phyloP scores from a whole-genome alignment of 2,888 invertebrate species.

The Cryptocheilus praepositus region DNA sequence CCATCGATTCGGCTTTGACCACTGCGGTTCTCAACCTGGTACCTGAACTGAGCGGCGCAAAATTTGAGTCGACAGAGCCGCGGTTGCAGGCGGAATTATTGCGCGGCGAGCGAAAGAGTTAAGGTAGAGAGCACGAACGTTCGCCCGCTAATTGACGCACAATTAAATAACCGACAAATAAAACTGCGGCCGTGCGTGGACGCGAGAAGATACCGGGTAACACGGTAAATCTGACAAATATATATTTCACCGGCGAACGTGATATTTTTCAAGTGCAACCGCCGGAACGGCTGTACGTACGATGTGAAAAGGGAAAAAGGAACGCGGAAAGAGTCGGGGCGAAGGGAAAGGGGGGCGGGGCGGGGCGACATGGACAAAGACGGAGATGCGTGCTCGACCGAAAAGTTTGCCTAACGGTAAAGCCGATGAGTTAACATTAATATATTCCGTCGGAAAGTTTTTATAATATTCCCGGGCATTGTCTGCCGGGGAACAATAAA shows the following conservation, averaged over 20 bases:
- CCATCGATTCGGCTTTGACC: no score
- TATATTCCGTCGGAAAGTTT: conserved; percentile 74
- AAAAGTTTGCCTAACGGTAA: conserved; percentile 74
- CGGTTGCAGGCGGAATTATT: no score
- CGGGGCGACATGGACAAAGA: conserved; percentile 37
- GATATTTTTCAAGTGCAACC: conserved; percentile 18
- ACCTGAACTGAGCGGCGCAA: no score
- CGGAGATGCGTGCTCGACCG: conserved; percentile 61
- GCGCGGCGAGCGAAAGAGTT: neutral
- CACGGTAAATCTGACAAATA: neutral
- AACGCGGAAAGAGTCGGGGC: conserved; percentile 21
- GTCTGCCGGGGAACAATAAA: conserved; percentile 73
- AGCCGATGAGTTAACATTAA: conserved; percentile 74
- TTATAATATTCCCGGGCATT: conserved; percentile 74
- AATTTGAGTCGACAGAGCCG: no score
- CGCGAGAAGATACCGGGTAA: no score
- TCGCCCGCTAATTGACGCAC: neutral
- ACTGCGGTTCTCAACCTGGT: no score
- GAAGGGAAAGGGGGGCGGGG: conserved; percentile 15
- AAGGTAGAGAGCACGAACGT: neutral
- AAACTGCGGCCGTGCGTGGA: no score
- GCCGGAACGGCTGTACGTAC: conserved; percentile 15
- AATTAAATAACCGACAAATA: no score
- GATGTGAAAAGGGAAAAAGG: conserved; percentile 26
- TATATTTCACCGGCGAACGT: conserved; percentile 6